Evolutionary conservation across 2,113 vertebrate genomes (phyloP).

Genomic region (Rhinolophus sinicus): DNA sequence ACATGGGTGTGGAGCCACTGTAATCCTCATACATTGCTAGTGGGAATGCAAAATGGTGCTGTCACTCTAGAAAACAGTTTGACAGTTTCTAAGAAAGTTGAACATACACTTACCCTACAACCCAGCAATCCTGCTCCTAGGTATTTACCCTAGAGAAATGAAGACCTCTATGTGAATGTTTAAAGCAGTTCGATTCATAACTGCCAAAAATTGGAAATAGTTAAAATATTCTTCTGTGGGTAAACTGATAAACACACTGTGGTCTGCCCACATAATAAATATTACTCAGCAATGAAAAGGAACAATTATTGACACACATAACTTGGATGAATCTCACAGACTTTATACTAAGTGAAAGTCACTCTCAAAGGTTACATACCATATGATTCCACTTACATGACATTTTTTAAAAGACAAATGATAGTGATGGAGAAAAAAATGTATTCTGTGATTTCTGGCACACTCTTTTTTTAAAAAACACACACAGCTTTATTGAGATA

Average conservation of each 20-base stretch:
- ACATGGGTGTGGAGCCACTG: not conserved
- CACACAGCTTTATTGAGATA: not conserved
- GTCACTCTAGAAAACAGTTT: not conserved
- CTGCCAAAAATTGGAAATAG: not conserved
- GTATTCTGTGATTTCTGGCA: not conserved
- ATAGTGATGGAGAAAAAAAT: not conserved
- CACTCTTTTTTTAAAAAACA: too few species aligned
- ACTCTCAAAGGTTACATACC: not conserved
- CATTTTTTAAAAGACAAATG: not conserved
- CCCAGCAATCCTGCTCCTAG: not conserved
- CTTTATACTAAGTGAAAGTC: not conserved
- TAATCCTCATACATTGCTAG: not conserved
- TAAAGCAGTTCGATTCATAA: not conserved
- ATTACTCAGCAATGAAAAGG: not conserved
- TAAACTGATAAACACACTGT: not conserved
- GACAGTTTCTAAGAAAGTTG: not conserved
- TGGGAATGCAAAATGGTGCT: not conserved
- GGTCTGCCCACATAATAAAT: not conserved
- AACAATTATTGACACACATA: not conserved
- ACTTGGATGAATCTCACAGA: not conserved
- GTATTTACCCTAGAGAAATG: not conserved
- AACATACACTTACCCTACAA: not conserved
- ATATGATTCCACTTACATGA: not conserved
- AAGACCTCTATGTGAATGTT: not conserved
- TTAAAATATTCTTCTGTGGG: not conserved